Base-by-base conservation (phyloP, 2,888 invertebrate genomes). In the Hypomecis atomaria region DNA sequence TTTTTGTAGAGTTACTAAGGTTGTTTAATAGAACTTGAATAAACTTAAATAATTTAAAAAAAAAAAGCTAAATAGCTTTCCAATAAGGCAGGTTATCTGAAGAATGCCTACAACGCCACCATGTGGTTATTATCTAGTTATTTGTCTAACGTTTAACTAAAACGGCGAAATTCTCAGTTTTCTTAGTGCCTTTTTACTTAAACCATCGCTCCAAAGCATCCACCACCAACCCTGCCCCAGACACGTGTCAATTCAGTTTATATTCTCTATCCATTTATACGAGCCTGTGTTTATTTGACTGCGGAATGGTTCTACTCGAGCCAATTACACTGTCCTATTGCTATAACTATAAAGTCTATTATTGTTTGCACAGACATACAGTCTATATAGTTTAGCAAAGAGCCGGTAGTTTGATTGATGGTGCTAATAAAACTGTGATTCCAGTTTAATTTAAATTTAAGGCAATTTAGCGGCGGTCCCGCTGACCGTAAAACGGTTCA, bases 401-500 rank as follows among this genome's bases (percentile, higher is more conserved):
- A 55, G 45, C 47, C 57, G 88, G 85, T 83, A 83, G 82, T 90
- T 91, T 92, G 92, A 92, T 92, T 92, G 92, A 92, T 92, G 90
- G 88, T 80, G 79, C 88, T 92, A 92, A 92, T 92, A 92, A 91
- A 90, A 90, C 86, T 87, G 89, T 86, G 90, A 91, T 90, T 91
- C 89, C 86, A 87, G 90, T 91, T 92, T 92, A 92, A 92, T 92
- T 92, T 92, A 88, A 92, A 92, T 92, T 92, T 90, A 91, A 92
- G 87, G 86, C 89, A 91, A 91, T 91, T 90, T 90, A 85, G 83
- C 85, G 78, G 86, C 82, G 84, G 83, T 83, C 84, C 82, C 77
- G 84, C 80, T 89, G 90, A 88, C 90, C 90, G 88, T 88, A 86
- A 87, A 90, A 89, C 87, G 80, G 80, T 88, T 88, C 84, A 84